Conservation (phyloP, 2,888 invertebrate genomes). For the Sinotaia quadrata region DNA sequence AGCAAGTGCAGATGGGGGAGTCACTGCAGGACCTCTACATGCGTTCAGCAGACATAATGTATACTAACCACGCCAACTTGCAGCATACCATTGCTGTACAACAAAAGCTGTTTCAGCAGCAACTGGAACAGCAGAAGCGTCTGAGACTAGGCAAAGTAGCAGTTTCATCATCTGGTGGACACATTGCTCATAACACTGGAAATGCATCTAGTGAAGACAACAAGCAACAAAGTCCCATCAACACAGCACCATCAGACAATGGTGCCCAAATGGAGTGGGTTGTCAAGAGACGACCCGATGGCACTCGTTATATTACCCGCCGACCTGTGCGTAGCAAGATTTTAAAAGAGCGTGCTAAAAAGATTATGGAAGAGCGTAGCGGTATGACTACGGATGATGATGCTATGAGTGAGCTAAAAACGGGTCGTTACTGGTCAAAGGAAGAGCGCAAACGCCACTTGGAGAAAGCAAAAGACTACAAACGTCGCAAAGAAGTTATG, state of each 20-base stretch:
- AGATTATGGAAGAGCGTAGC: conserved; percentile 79
- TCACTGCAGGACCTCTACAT: conserved; percentile 68
- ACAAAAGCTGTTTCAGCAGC: conserved; percentile 76
- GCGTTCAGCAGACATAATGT: conserved; percentile 78
- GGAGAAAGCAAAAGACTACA: conserved; percentile 80
- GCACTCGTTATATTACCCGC: conserved; percentile 83
- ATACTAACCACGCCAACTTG: conserved; percentile 80
- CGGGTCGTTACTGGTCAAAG: conserved; percentile 83
- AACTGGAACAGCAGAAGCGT: conserved; percentile 59
- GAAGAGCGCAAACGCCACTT: conserved; percentile 83
- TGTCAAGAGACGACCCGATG: conserved; percentile 83
- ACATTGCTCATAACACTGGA: conserved; percentile 20
- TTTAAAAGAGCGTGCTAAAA: conserved; percentile 79
- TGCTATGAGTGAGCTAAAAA: conserved; percentile 83
- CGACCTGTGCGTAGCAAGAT: conserved; percentile 80
- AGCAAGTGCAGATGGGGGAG: conserved; percentile 50
- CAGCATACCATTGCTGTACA: conserved; percentile 81
- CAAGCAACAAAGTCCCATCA: conserved; percentile 33
- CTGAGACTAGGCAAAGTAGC: conserved; percentile 28
- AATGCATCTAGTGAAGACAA: conserved; percentile 25
- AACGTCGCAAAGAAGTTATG: conserved; percentile 71
- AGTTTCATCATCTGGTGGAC: conserved; percentile 25
- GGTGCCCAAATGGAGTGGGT: conserved; percentile 77
- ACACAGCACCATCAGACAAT: conserved; percentile 51
- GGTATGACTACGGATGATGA: conserved; percentile 84